Evolutionary conservation across 2,888 invertebrate species (phyloP).

Genomic region (Eristalinus sepulchralis): DNA sequence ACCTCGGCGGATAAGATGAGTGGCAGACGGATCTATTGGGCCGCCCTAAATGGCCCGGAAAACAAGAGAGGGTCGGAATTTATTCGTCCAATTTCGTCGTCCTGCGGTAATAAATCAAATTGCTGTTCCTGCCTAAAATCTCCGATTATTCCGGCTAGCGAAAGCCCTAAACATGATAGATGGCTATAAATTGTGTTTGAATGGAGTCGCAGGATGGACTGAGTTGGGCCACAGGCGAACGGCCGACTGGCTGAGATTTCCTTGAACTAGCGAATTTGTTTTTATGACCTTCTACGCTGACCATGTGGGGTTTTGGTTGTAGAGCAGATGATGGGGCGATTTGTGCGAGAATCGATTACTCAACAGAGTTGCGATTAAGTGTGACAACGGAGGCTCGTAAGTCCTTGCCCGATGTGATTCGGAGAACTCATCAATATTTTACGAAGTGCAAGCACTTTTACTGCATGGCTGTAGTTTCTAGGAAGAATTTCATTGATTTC

Average conservation of each 20-base stretch:
- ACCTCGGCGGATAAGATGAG: neutral
- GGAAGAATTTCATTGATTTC: too few relatives aligned
- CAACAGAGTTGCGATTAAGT: neutral
- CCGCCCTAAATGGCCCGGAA: constrained; percentile 30
- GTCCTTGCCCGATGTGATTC: neutral
- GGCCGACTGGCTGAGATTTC: neutral
- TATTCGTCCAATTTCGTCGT: constrained; percentile 31
- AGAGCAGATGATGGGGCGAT: neutral
- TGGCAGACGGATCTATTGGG: neutral
- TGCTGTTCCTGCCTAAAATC: neutral
- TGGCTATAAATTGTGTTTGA: constrained; percentile 12
- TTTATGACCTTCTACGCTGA: neutral
- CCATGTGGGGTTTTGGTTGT: neutral
- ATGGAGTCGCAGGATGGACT: neutral
- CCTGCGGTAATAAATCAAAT: constrained; percentile 24
- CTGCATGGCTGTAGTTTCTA: neutral
- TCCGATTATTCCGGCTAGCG: constrained; percentile 4
- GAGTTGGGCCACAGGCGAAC: neutral
- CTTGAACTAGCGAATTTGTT: neutral
- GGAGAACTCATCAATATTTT: neutral
- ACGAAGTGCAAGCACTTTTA: neutral
- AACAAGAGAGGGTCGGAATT: constrained; percentile 4
- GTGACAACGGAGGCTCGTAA: neutral
- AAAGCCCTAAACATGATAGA: constrained; percentile 21
- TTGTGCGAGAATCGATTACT: neutral